phyloP scores from a whole-genome alignment of 2,797 vertebrate genomes.

The Peromyscus eremicus region DNA sequence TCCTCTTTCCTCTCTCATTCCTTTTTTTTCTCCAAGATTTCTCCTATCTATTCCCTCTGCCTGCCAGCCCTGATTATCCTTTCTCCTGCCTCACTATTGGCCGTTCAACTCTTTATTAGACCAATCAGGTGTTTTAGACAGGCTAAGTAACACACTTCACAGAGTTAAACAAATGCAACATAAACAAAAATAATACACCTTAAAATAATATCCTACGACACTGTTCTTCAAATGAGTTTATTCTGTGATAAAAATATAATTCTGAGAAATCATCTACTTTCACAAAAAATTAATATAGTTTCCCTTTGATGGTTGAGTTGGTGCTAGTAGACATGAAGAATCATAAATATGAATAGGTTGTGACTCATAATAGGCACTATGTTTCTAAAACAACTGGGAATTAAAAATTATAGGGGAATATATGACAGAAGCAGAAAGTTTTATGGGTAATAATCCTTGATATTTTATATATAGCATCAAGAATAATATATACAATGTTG shows the following conservation, averaged over 20 bases:
- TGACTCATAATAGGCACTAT: neutral
- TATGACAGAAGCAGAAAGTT: neutral
- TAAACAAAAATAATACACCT: no score
- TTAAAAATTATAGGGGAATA: neutral
- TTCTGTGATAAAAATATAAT: constrained; percentile 56
- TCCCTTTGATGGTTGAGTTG: constrained; percentile 5
- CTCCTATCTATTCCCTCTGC: no score
- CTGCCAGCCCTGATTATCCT: no score
- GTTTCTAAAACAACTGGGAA: neutral
- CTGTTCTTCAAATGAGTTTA: neutral
- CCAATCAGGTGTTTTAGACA: no score
- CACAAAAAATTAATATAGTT: constrained; percentile 22
- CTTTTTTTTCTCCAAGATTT: no score
- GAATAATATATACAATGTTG: neutral
- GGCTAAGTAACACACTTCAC: no score
- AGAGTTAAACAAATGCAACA: no score
- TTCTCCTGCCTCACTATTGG: no score
- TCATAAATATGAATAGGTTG: neutral
- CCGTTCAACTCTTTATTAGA: no score
- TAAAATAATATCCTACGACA: no score
- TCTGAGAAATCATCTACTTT: neutral
- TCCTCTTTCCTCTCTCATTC: no score
- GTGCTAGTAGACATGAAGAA: neutral
- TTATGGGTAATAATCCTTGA: neutral
- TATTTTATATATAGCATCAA: constrained; percentile 45